These are phyloP conservation scores for Acanthococcus lagerstroemiae DNA, from an alignment of 2,888 invertebrate species.

Conservation along the genomic window DNA sequence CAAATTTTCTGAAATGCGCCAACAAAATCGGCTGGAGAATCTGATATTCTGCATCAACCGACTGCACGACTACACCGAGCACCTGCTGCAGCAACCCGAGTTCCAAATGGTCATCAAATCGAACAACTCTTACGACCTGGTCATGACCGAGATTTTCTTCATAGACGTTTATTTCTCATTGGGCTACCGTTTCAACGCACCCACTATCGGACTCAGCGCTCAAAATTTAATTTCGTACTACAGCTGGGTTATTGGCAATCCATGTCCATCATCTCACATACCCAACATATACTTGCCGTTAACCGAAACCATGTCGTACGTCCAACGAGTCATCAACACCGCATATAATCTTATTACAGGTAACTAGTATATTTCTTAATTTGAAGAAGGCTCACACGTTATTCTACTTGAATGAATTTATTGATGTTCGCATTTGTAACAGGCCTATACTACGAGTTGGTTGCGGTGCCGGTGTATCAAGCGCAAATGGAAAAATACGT, in stretches of 20 bases:
- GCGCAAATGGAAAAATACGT: conserved; percentile 11
- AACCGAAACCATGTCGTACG: conserved; percentile 23
- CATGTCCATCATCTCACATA: conserved; percentile 27
- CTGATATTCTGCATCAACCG: conserved; percentile 5
- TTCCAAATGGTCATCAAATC: conserved; percentile 20
- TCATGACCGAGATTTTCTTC: conserved; percentile 24
- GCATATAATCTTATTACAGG: background rate
- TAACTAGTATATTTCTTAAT: background rate
- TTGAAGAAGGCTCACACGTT: background rate
- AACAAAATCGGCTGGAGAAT: conserved; percentile 7
- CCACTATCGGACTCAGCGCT: conserved; percentile 21
- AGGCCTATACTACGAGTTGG: conserved; percentile 5
- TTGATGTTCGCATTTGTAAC: background rate
- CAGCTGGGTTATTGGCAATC: conserved; percentile 28
- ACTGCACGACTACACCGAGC: background rate
- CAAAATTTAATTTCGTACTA: conserved; percentile 13
- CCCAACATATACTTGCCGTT: conserved; percentile 11
- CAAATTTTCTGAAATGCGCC: conserved; percentile 9
- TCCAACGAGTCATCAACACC: conserved; percentile 17
- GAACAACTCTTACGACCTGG: conserved; percentile 4
- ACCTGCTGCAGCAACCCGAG: background rate
- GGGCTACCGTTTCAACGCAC: conserved; percentile 26
- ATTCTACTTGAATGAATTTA: background rate
- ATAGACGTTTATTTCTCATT: conserved; percentile 16
- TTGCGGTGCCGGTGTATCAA: background rate